These are phyloP conservation scores for Huso huso DNA, from an alignment of 2,797 vertebrate genomes.

Conservation along the genomic window DNA sequence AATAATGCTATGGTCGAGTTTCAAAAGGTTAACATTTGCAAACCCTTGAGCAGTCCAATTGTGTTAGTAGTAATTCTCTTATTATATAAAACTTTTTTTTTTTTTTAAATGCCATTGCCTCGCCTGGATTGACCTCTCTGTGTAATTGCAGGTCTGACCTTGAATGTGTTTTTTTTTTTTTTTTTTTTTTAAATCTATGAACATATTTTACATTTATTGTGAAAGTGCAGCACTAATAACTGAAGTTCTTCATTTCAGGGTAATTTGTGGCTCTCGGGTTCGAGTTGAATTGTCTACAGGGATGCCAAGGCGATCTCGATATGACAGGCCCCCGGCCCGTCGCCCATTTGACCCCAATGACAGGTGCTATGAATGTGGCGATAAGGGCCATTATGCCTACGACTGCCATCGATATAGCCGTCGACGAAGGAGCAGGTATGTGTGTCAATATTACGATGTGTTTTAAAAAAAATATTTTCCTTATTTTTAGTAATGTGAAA, in stretches of 20 bases:
- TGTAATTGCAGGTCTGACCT: too few relatives aligned
- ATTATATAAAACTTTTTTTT: too few relatives aligned
- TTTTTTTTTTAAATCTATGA: too few relatives aligned
- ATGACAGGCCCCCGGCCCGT: conserved; percentile 67
- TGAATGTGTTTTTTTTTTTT: too few relatives aligned
- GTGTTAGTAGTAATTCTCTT: too few relatives aligned
- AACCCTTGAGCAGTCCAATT: too few relatives aligned
- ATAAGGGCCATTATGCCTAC: conserved; percentile 83
- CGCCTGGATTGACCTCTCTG: too few relatives aligned
- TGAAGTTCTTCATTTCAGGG: conserved; percentile 36
- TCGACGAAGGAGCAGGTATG: conserved; percentile 71
- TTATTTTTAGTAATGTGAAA: conserved; percentile 19
- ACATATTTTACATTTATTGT: not conserved
- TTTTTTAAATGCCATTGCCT: too few relatives aligned
- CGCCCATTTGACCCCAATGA: conserved; percentile 79
- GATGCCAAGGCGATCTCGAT: conserved; percentile 74
- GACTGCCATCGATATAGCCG: conserved; percentile 77
- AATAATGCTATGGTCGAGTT: too few relatives aligned
- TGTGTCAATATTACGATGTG: conserved; percentile 25
- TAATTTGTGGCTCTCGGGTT: conserved; percentile 72
- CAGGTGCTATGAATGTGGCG: conserved; percentile 79
- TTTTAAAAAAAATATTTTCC: conserved; percentile 15
- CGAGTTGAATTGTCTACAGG: conserved; percentile 76
- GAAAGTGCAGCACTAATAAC: not conserved
- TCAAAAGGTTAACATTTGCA: too few relatives aligned